Percentiles rank a stretch among this genome's conserved stretches.
These are phyloP conservation scores for Athene noctua DNA, from an alignment of 2,113 vertebrate genomes.

Conservation along the genomic window DNA sequence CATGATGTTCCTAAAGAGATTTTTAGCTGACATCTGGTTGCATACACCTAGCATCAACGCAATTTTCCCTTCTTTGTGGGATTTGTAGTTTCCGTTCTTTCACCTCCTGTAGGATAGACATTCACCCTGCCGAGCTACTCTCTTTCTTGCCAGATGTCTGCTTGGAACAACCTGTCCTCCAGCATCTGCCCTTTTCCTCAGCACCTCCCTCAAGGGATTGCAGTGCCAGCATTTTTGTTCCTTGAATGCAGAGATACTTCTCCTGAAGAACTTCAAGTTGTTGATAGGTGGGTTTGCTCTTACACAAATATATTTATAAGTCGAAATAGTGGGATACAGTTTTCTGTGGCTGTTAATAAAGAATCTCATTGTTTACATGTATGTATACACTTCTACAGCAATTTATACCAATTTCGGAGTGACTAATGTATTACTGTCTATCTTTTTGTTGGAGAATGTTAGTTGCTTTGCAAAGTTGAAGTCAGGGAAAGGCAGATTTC, in stretches of 20 bases:
- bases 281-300: background rate
- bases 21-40: background rate
- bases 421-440: accelerated
- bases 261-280: background rate
- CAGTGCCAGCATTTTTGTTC: background rate
- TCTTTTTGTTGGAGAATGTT: background rate
- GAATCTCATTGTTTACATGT: background rate
- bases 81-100: background rate
- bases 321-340: background rate
- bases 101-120: accelerated
- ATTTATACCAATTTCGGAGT: background rate
- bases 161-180: background rate
- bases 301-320: background rate
- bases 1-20: background rate
- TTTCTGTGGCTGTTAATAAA: background rate
- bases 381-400: background rate
- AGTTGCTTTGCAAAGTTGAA: background rate
- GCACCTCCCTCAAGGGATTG: background rate
- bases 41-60: background rate
- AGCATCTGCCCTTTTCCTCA: background rate
- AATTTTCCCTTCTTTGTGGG: background rate
- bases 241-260: background rate
- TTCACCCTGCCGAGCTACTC: background rate
- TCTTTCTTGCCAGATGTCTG: background rate
- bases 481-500: background rate